These are phyloP conservation scores for Phengaris alcon DNA, from an alignment of 2,888 invertebrate genomes.

Conservation along the genomic window DNA sequence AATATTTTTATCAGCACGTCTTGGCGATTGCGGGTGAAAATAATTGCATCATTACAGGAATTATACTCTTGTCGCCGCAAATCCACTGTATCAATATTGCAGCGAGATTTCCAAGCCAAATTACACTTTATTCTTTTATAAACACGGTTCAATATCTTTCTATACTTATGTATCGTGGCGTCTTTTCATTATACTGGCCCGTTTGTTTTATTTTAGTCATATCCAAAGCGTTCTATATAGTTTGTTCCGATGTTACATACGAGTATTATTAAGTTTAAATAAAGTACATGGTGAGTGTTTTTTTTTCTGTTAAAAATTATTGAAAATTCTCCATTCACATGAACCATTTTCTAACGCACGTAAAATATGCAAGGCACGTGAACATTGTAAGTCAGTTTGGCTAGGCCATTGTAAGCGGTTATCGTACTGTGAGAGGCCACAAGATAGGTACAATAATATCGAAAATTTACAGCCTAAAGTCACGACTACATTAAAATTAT, in stretches of 20 bases:
- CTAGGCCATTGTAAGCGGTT: not conserved
- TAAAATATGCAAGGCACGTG: not conserved
- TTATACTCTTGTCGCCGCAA: slow-evolving; percentile 43
- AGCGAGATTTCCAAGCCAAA: not conserved
- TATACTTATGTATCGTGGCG: not conserved
- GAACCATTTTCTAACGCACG: not conserved
- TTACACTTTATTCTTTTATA: not conserved
- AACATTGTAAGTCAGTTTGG: not conserved
- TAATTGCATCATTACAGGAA: slow-evolving; percentile 66
- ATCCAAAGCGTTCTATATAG: slow-evolving; percentile 15
- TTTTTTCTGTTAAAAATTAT: not conserved
- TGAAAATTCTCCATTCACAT: not conserved
- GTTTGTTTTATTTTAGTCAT: slow-evolving; percentile 32
- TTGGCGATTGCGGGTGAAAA: slow-evolving; percentile 56
- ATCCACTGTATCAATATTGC: slow-evolving; percentile 6
- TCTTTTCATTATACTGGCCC: slow-evolving; percentile 16
- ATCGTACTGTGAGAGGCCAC: not conserved
- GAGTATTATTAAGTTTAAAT: not conserved
- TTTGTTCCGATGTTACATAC: not conserved
- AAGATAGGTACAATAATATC: not conserved
- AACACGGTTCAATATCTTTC: not conserved
- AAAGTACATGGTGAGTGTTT: not conserved
- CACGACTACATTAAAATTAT: not conserved
- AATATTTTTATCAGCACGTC: slow-evolving; percentile 43
- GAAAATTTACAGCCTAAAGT: not conserved